These are phyloP conservation scores for Archips crataeganus DNA, from an alignment of 2,888 invertebrate species.

Conservation along the genomic window DNA sequence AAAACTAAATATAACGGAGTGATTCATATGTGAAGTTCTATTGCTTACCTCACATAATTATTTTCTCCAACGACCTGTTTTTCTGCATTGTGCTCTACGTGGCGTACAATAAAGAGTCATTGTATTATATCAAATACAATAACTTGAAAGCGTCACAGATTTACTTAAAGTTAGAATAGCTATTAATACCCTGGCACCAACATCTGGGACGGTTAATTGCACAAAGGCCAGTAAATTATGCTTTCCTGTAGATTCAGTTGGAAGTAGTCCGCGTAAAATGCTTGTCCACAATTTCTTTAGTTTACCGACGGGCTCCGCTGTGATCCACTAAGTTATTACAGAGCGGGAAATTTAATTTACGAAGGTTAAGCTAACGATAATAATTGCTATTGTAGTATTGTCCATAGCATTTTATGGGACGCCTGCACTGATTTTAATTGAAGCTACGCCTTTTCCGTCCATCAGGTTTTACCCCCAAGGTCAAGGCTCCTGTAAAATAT, in stretches of 20 bases:
- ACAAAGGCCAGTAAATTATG: background rate
- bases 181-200: background rate
- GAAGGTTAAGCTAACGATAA: background rate
- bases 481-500: no score
- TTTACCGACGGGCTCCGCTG: background rate
- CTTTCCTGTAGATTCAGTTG: background rate
- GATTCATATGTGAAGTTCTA: no score
- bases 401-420: background rate
- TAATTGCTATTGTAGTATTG: background rate
- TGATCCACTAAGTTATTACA: background rate
- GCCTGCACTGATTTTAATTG: constrained; percentile 3
- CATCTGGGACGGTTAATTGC: background rate
- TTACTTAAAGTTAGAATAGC: background rate
- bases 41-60: no score
- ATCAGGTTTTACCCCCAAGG: background rate
- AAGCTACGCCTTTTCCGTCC: background rate
- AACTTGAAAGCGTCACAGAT: background rate
- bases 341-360: background rate
- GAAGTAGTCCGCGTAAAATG: background rate
- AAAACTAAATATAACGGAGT: no score
- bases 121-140: no score
- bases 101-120: no score
- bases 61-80: no score
- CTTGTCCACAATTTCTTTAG: background rate
- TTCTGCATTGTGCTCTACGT: no score